Evolutionary conservation across 1,140 invertebrate genomes (phyloP).

Genomic region (Alviniconcha marisindica): DNA sequence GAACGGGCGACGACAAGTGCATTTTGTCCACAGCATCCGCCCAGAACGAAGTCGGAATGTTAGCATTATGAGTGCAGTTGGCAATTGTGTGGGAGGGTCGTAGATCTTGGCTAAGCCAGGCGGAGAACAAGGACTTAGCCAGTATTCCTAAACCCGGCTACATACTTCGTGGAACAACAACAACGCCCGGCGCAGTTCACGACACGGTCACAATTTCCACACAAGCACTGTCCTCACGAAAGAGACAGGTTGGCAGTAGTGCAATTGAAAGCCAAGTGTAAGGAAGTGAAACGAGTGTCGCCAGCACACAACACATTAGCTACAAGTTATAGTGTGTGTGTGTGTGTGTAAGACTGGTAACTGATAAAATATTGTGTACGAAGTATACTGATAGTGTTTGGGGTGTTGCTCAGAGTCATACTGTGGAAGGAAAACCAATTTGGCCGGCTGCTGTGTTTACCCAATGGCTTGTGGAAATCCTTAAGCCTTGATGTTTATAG

Average conservation of each 20-base stretch:
- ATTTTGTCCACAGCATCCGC: constrained; percentile 4
- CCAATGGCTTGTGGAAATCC: neutral
- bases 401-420: neutral
- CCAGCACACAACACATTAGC: no score
- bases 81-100: neutral
- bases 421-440: neutral
- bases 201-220: neutral
- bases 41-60: constrained; percentile 2
- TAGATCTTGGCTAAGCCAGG: neutral
- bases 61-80: neutral
- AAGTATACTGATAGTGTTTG: neutral
- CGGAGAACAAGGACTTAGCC: neutral
- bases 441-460: neutral
- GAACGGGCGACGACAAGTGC: no score
- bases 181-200: neutral
- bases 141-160: neutral
- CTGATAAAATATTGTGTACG: neutral
- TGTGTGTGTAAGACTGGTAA: neutral
- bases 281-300: constrained; percentile 22
- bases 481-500: neutral
- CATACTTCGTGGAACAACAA: neutral
- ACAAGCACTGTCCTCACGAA: neutral
- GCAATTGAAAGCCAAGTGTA: neutral
- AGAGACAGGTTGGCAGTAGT: neutral
- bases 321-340: neutral